phyloP scores from a whole-genome alignment of 2,113 vertebrate genomes.

The Tragelaphus imberbis region DNA sequence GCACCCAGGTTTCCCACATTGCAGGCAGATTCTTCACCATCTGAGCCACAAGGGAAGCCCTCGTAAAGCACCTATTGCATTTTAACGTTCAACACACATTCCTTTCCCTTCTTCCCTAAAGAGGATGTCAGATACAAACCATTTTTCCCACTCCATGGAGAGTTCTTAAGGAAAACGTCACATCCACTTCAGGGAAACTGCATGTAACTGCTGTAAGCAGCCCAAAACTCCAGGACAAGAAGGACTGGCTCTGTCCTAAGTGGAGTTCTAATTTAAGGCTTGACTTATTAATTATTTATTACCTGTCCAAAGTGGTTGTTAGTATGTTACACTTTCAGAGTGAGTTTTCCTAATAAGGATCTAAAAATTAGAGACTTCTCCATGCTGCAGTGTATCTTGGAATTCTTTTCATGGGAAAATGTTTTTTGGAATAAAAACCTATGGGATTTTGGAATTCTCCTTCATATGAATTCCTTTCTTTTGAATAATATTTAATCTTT shows the following conservation, averaged over 20 bases:
- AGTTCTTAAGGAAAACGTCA: background rate
- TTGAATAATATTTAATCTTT: slow-evolving; percentile 19
- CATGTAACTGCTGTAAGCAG: background rate
- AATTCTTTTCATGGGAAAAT: slow-evolving; percentile 36
- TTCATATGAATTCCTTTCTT: slow-evolving; percentile 10
- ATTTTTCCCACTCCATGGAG: background rate
- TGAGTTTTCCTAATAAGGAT: background rate
- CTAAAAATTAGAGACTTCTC: background rate
- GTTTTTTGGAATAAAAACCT: background rate
- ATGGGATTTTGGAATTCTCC: slow-evolving; percentile 5
- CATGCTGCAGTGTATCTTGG: background rate
- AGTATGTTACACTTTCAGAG: background rate
- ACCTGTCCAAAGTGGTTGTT: background rate
- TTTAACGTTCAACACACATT: background rate
- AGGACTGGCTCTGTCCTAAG: background rate
- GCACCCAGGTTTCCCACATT: background rate
- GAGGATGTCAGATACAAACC: background rate
- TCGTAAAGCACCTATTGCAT: background rate
- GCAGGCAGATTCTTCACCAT: background rate
- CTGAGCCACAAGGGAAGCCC: background rate
- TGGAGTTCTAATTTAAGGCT: slow-evolving; percentile 20
- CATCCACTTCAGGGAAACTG: background rate
- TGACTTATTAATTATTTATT: slow-evolving; percentile 24
- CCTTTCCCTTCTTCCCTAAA: background rate
- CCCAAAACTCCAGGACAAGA: background rate